A percentile compares a stretch with the other conserved stretches of the same genome.
Conservation (phyloP, 92 coral and sea anemone genomes). For the Isaurus tuberculatus region DNA sequence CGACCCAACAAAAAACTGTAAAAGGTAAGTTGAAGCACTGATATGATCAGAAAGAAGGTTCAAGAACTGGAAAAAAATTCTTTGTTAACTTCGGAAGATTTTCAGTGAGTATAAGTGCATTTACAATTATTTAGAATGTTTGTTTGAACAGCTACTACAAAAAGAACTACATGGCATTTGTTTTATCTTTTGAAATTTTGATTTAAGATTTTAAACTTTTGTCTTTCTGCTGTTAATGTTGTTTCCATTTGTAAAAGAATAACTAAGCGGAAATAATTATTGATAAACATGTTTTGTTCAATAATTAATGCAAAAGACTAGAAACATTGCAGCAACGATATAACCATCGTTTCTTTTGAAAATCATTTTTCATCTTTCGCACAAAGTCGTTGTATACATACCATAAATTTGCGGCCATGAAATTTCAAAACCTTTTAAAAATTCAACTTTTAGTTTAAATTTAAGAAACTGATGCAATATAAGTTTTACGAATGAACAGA, state of each 20-base stretch:
- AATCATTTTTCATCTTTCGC: no score
- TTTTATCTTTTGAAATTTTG: not conserved
- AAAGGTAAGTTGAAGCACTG: slow-evolving; percentile 14
- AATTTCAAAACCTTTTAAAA: no score
- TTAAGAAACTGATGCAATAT: no score
- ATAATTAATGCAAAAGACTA: no score
- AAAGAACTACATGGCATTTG: not conserved
- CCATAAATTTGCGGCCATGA: no score
- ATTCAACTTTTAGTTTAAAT: no score
- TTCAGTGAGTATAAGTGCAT: not conserved
- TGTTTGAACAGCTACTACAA: not conserved
- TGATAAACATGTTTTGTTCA: not conserved
- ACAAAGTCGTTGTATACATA: no score
- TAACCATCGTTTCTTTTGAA: no score
- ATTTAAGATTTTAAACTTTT: not conserved
- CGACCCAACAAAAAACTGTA: not conserved
- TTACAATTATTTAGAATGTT: not conserved
- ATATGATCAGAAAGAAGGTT: not conserved
- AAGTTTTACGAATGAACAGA: no score
- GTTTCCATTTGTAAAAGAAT: not conserved
- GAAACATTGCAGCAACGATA: no score
- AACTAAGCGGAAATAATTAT: not conserved
- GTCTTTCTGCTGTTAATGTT: not conserved
- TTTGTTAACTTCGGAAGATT: not conserved
- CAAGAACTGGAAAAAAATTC: not conserved